Percentiles rank a stretch among this genome's conserved stretches.
These are phyloP conservation scores for Eulemur macaco DNA, from an alignment of 2,113 vertebrate genomes.

Conservation along the genomic window DNA sequence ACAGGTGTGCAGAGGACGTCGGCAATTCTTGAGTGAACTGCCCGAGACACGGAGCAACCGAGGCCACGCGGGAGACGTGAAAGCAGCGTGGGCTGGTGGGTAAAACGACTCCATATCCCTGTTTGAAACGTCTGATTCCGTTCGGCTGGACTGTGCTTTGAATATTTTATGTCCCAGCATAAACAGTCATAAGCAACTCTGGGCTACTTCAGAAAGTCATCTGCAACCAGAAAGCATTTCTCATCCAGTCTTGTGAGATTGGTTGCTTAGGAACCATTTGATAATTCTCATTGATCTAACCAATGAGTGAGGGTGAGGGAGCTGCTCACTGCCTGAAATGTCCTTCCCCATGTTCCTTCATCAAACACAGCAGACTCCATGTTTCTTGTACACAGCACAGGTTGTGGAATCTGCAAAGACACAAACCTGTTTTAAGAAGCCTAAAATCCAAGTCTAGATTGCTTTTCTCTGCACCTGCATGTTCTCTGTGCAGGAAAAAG, in stretches of 20 bases:
- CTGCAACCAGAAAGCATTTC: conserved; percentile 15
- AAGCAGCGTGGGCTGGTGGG: too few relatives aligned
- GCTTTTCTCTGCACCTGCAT: neutral
- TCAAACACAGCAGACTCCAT: neutral
- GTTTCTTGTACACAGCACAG: neutral
- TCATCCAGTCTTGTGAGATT: neutral
- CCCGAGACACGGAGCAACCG: neutral
- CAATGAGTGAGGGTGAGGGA: neutral
- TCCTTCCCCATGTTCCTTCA: neutral
- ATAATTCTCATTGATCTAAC: neutral
- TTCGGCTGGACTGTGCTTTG: neutral
- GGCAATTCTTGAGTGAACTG: neutral
- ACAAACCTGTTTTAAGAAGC: neutral
- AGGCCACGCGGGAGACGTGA: accelerated
- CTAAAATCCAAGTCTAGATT: neutral
- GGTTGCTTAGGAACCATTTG: conserved; percentile 39
- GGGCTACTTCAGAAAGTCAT: neutral
- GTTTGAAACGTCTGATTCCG: neutral
- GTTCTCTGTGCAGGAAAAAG: neutral
- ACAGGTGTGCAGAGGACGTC: neutral
- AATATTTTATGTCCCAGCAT: neutral
- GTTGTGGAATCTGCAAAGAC: neutral
- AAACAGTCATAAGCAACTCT: neutral
- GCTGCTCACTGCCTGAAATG: neutral
- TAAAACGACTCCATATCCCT: neutral